Evolutionary conservation across 2,797 vertebrate species (phyloP).

Genomic region (Helostoma temminkii): DNA sequence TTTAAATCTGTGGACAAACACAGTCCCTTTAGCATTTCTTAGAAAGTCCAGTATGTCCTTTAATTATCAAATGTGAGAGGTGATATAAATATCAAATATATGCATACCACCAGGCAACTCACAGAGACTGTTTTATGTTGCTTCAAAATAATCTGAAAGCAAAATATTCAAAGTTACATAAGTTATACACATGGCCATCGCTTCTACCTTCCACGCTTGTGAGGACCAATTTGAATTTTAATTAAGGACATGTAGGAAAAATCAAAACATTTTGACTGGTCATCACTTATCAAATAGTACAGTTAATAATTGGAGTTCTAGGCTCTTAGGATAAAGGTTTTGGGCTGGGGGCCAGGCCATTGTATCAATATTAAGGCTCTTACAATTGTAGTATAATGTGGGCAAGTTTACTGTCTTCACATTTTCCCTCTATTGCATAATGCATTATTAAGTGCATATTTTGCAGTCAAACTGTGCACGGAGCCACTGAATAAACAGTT

Average conservation of each 20-base stretch:
- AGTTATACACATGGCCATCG: too few species aligned
- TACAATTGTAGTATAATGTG: conserved; percentile 7
- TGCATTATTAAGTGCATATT: conserved; percentile 20
- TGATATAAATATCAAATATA: too few species aligned
- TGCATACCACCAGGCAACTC: too few species aligned
- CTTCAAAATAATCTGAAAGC: neutral
- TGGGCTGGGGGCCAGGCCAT: neutral
- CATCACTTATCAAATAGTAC: neutral
- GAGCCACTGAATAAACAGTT: neutral
- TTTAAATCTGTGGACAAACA: neutral
- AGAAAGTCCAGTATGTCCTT: neutral
- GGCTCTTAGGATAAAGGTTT: neutral
- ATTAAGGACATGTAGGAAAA: neutral
- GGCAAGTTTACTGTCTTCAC: conserved; percentile 13
- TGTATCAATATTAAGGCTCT: conserved; percentile 2
- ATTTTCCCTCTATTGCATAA: conserved; percentile 22
- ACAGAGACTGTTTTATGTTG: neutral
- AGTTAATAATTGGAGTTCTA: neutral
- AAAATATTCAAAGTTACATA: too few species aligned
- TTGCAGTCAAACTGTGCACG: conserved; percentile 8
- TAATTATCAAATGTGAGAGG: neutral
- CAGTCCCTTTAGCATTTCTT: neutral
- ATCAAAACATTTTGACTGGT: neutral
- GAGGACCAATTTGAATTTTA: too few species aligned
- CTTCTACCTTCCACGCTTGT: too few species aligned